A percentile compares a stretch with the other conserved stretches of the same genome.
These are phyloP conservation scores for Neodiprion fabricii DNA, from an alignment of 1,140 invertebrate genomes.

Conservation along the genomic window DNA sequence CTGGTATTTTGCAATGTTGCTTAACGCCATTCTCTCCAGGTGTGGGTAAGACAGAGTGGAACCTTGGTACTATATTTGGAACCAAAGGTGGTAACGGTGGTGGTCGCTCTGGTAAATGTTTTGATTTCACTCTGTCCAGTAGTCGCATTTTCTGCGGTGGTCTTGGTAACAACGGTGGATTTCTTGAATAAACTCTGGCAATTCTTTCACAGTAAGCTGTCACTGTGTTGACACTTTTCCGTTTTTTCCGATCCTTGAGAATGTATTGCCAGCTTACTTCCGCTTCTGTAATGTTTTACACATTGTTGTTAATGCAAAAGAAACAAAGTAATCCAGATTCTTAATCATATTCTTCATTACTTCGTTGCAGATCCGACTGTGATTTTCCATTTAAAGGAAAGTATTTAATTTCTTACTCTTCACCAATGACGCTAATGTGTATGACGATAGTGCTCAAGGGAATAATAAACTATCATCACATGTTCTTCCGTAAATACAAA, in stretches of 20 bases:
- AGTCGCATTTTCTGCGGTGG: conserved; percentile 50
- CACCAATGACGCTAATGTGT: too few species aligned
- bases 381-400: too few species aligned
- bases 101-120: conserved; percentile 42
- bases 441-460: too few species aligned
- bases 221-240: conserved; percentile 54
- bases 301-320: too few species aligned
- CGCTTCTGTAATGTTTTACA: conserved; percentile 46
- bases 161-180: conserved; percentile 47
- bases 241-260: conserved; percentile 57
- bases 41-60: conserved; percentile 45
- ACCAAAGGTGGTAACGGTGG: conserved; percentile 50
- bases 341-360: too few species aligned
- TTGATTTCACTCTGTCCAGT: conserved; percentile 47
- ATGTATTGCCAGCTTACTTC: conserved; percentile 60
- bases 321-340: too few species aligned
- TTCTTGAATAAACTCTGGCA: conserved; percentile 50
- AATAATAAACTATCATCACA: conserved; percentile 28
- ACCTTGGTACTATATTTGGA: conserved; percentile 41
- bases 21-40: conserved; percentile 52
- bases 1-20: conserved; percentile 44
- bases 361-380: too few species aligned
- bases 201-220: conserved; percentile 57
- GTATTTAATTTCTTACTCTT: too few species aligned
- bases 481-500: conserved; percentile 14